Base-by-base conservation (phyloP, 2,888 invertebrate genomes). In the Nineta flava region DNA sequence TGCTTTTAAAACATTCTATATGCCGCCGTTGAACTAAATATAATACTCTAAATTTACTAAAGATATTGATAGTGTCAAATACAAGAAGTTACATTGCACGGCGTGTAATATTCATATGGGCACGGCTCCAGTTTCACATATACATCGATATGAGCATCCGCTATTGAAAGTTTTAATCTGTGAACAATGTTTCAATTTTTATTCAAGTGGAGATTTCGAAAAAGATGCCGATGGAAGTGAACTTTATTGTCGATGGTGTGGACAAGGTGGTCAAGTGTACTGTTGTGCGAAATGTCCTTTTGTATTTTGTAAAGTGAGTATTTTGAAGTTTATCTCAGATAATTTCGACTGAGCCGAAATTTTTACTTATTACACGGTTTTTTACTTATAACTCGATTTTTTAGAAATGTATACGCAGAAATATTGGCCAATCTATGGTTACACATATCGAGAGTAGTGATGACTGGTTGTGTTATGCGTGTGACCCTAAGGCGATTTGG, bases 221-320 rank as follows among this genome's bases (percentile, higher is more conserved):
- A 84, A 84, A 66, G 86, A 86, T 47, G 85, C 86, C 62, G 87
- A 87, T 67, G 84, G 84, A 19, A 86, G 85, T 13, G 87, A 87
- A 62, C 66, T 87, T 53, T 87, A 86, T 60, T 87, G 87, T 57
- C 74, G 86, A 46, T 87, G 86, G 87, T 87, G 87, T 60, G 87
- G 86, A 0, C 85, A 87, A 63, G 87, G 74, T 31, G 68, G 68
- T 5, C 48, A 48, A 46, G 82, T 87, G 1, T 81, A 84, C 59
- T 87, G 86, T 60, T 87, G 87, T 60, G 79, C 85, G 2, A 75
- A 76, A 53, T 87, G 87, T 54, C 76, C 79, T 46, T 80, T 74
- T 67, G 83, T 83, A 0, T 83, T 83, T 62, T 83, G 83, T 64
- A 81, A 77, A 63, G 77, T 77, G 67, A 66, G 57, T 61, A 50